Percentiles rank a stretch among this genome's conserved stretches.
phyloP scores from a whole-genome alignment of 2,113 vertebrate species.

The Erythrocebus patas region DNA sequence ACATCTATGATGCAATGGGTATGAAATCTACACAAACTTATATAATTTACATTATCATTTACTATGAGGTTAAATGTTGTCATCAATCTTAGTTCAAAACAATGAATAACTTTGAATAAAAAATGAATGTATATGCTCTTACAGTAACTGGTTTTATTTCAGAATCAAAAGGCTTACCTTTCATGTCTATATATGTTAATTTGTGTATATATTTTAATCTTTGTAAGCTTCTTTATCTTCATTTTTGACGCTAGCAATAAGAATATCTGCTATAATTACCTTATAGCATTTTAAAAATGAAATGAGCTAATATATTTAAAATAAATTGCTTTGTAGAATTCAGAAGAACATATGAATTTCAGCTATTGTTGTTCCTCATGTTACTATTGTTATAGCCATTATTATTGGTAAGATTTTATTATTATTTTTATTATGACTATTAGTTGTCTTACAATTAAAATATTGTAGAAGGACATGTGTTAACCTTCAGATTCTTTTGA shows the following conservation, averaged over 20 bases:
- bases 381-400: not conserved
- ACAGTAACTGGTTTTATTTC: not conserved
- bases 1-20: not conserved
- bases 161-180: not conserved
- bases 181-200: not conserved
- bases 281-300: not conserved
- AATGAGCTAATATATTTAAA: not conserved
- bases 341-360: not conserved
- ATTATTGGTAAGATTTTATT: not conserved
- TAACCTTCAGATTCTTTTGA: not conserved
- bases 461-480: not conserved
- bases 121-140: not conserved
- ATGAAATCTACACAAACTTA: not conserved
- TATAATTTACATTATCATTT: not conserved
- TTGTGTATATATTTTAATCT: not conserved
- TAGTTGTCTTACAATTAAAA: not conserved
- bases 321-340: not conserved
- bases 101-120: not conserved
- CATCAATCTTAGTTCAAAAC: not conserved
- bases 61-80: not conserved
- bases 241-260: not conserved
- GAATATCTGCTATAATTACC: not conserved
- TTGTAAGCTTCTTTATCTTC: not conserved
- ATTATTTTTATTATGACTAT: not conserved
- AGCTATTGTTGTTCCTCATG: not conserved